Evolutionary conservation across 2,797 vertebrate genomes (phyloP).

Genomic region (Hemitrygon akajei): DNA sequence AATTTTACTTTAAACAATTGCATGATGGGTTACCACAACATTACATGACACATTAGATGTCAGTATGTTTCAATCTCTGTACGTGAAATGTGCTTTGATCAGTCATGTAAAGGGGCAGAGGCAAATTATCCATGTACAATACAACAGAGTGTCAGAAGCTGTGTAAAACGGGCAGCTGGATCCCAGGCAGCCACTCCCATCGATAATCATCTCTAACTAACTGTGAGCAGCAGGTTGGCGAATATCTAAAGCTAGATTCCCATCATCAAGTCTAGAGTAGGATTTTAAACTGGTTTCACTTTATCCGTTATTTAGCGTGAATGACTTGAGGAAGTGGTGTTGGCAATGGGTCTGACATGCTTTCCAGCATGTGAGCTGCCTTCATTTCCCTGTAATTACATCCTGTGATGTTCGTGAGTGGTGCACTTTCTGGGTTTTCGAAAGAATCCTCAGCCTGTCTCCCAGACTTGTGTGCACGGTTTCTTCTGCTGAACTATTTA

Average conservation of each 20-base stretch:
- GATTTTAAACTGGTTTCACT: neutral
- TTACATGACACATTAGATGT: neutral
- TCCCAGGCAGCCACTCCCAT: neutral
- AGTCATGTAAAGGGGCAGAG: neutral
- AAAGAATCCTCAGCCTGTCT: constrained; percentile 15
- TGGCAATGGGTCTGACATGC: neutral
- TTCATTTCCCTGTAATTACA: constrained; percentile 32
- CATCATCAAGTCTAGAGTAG: neutral
- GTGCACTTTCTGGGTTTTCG: neutral
- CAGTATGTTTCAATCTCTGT: neutral
- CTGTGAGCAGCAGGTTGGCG: neutral
- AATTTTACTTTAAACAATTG: neutral
- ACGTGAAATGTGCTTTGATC: neutral
- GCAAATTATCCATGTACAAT: neutral
- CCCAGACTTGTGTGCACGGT: neutral
- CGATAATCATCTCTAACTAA: neutral
- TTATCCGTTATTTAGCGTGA: neutral
- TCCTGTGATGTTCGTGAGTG: neutral
- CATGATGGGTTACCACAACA: neutral
- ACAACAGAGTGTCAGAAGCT: too few species aligned
- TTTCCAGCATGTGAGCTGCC: neutral
- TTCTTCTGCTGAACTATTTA: neutral
- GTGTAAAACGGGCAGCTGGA: neutral
- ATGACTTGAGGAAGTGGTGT: neutral
- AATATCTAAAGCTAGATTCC: neutral